Base-by-base conservation (phyloP, 2,888 invertebrate species). In the Thera obeliscata region DNA sequence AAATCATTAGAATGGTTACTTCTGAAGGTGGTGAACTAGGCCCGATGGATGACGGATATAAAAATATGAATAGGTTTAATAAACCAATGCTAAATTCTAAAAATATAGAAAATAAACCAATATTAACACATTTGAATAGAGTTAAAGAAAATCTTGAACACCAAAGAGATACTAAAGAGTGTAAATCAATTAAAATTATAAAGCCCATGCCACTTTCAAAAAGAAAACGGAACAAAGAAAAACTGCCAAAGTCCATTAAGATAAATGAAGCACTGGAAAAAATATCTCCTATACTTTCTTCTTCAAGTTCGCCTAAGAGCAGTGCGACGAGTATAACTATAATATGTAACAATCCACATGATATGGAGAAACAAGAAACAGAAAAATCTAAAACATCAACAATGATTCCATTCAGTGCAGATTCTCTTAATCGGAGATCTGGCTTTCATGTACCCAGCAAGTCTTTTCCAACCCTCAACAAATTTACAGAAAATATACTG, bases 401-500 rank as follows among this genome's bases (percentile, higher is more conserved):
- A 50, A 9, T 22, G 9, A 33, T 12, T 61, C 8, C 35, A 4
- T 22, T 6, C 6, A 48, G 59, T 2, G 33, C 22, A 54, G 6
- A 22, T 41, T 55, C 7, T 36, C 43, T 4, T 57, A 5, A 8
- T 8, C 36, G 52, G 11, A 46, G 22, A 59, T 12, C 57, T 36
- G 9, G 9, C 7, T 4, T 4, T n/a, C 5, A 33, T 4, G 11
- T 41, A 6, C 33, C 3, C 11, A 60, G 52, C 1, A 64, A 61
- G 57, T 48, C 50, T 3, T 48, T 66, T 50, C 4, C 2, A 11
- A 38, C n/a, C 33, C 46, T 58, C 2, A 71, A 67, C 57, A 57
- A 55, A 57, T 59, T 59, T n/a, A 66, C 60, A 8, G 35, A 64
- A 62, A 43, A 64, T 5, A 41, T 64, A 35, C 22, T 56, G 0